A percentile compares a stretch with the other conserved stretches of the same genome.
Conservation (phyloP, 2,113 vertebrate genomes). For the Cyanistes caeruleus region DNA sequence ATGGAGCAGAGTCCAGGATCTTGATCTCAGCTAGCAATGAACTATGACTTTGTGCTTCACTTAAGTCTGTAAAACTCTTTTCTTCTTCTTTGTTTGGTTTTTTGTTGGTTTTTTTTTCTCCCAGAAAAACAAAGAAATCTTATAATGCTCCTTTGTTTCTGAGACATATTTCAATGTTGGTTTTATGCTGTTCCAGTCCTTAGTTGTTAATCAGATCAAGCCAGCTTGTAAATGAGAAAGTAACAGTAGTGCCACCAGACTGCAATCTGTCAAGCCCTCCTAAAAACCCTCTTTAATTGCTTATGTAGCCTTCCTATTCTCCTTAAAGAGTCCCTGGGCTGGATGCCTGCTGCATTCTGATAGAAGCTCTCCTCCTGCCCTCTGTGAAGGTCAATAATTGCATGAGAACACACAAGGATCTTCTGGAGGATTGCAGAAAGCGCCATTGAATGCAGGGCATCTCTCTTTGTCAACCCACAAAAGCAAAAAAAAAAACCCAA, state of each 20-base stretch:
- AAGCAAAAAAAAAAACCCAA: neutral
- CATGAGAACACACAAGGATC: neutral
- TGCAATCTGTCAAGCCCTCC: conserved; percentile 7
- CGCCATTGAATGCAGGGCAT: rapidly evolving
- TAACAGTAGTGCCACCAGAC: neutral
- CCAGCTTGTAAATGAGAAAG: neutral
- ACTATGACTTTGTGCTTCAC: neutral
- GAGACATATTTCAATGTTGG: neutral
- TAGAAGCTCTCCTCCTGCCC: neutral
- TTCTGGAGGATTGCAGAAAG: neutral
- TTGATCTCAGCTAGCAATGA: neutral
- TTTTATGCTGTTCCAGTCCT: conserved; percentile 2
- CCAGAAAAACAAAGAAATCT: neutral
- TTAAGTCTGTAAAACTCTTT: neutral
- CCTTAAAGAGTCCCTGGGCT: neutral
- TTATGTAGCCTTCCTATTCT: neutral
- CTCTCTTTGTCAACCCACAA: neutral
- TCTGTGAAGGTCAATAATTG: neutral
- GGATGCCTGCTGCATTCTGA: neutral
- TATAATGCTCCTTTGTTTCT: neutral
- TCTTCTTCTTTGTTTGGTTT: neutral
- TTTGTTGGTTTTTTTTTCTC: neutral
- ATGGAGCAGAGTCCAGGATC: neutral
- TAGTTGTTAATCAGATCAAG: conserved; percentile 15
- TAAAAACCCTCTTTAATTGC: neutral